These are phyloP conservation scores for Ceriagrion tenellum DNA, from an alignment of 2,888 invertebrate genomes.

Conservation along the genomic window DNA sequence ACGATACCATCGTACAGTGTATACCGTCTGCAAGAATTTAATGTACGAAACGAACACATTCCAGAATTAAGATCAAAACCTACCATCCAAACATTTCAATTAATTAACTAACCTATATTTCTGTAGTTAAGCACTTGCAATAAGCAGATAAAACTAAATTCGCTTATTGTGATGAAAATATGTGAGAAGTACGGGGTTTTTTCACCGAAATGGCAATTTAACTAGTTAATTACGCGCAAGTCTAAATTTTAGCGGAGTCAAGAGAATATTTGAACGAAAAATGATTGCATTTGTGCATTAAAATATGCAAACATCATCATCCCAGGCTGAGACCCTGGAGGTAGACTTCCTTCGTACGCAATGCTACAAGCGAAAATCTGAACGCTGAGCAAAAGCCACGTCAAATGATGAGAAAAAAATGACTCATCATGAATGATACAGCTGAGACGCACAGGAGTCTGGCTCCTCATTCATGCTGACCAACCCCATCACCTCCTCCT, in stretches of 20 bases:
- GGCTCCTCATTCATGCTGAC: not conserved
- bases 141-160: no score
- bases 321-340: not conserved
- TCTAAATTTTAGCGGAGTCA: not conserved
- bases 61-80: no score
- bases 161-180: no score
- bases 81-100: no score
- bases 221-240: no score
- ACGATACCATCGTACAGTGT: no score
- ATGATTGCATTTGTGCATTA: not conserved
- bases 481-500: constrained; percentile 5
- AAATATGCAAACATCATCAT: not conserved
- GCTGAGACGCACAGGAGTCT: not conserved
- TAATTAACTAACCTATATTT: no score
- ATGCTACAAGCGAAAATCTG: not conserved
- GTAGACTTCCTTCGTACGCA: not conserved
- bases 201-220: no score
- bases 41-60: no score
- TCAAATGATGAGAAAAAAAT: not conserved
- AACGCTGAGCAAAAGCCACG: not conserved
- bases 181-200: no score
- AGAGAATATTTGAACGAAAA: not conserved
- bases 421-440: not conserved
- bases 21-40: no score
- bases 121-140: no score